Conservation (phyloP, 2,888 invertebrate genomes). For the Geotrupes spiniger region DNA sequence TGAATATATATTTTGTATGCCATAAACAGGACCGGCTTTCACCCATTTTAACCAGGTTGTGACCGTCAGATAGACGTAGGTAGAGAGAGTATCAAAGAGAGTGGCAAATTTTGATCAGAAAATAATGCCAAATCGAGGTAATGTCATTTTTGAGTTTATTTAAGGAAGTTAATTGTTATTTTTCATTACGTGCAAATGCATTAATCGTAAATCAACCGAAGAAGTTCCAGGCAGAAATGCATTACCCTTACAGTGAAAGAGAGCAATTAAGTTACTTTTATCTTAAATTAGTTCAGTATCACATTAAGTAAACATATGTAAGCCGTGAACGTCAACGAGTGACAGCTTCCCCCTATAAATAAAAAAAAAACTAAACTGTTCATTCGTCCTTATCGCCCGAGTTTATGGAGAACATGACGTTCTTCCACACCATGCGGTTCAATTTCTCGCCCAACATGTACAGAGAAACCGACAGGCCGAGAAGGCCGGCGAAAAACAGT, state of each 20-base stretch:
- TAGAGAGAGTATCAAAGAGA: no score
- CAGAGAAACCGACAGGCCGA: constrained; percentile 59
- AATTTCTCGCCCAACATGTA: constrained; percentile 70
- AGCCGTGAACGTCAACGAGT: background rate
- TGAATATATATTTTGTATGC: no score
- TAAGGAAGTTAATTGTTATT: no score
- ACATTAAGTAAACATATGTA: background rate
- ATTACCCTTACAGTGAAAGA: background rate
- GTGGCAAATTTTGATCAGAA: no score
- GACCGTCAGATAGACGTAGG: no score
- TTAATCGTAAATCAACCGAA: no score
- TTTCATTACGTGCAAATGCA: no score
- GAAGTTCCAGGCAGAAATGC: no score
- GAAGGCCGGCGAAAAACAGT: constrained; percentile 67
- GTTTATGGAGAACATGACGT: constrained; percentile 7
- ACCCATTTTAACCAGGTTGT: no score
- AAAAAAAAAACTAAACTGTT: background rate
- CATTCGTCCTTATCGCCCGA: constrained; percentile 4
- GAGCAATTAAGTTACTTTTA: background rate
- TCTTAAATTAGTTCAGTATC: background rate
- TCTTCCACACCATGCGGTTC: constrained; percentile 23
- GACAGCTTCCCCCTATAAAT: background rate
- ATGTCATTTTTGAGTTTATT: no score
- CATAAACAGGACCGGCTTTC: no score
- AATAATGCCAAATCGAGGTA: no score